These are phyloP conservation scores for Meloidogyne chitwoodi DNA, from an alignment of 1,140 invertebrate species.

Conservation along the genomic window DNA sequence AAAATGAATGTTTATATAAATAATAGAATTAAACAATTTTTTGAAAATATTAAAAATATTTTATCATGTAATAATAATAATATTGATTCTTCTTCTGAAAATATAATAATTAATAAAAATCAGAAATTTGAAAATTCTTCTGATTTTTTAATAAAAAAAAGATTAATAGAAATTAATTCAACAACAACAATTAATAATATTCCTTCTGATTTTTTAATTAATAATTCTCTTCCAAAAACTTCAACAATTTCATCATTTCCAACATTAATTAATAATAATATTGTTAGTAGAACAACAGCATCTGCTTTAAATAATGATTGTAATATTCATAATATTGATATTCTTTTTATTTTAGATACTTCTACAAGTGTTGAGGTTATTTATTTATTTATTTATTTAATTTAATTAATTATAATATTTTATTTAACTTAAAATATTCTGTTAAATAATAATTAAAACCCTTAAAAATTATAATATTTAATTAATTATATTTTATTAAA, in stretches of 20 bases:
- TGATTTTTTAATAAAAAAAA: not conserved
- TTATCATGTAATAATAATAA: conserved; percentile 37
- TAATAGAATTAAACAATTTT: conserved; percentile 47
- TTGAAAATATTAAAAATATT: conserved; percentile 46
- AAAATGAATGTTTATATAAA: conserved; percentile 55
- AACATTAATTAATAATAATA: not conserved
- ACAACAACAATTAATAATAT: not conserved
- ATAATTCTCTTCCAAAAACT: not conserved
- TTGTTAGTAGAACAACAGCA: not conserved
- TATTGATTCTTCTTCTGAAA: not conserved
- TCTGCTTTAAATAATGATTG: conserved; percentile 10
- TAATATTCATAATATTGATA: conserved; percentile 39
- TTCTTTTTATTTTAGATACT: conserved; percentile 48
- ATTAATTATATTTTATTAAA: no score
- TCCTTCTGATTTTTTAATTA: not conserved
- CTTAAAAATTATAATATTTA: no score
- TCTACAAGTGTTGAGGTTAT: conserved; percentile 40
- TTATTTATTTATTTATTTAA: not conserved
- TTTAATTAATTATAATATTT: no score
- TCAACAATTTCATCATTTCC: not conserved
- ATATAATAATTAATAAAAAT: not conserved
- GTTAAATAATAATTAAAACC: no score
- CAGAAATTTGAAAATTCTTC: not conserved
- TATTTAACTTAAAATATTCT: no score
- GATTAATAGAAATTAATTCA: not conserved